These are phyloP conservation scores for Cyprinodon variegatus DNA, from an alignment of 2,113 vertebrate species.

Conservation along the genomic window DNA sequence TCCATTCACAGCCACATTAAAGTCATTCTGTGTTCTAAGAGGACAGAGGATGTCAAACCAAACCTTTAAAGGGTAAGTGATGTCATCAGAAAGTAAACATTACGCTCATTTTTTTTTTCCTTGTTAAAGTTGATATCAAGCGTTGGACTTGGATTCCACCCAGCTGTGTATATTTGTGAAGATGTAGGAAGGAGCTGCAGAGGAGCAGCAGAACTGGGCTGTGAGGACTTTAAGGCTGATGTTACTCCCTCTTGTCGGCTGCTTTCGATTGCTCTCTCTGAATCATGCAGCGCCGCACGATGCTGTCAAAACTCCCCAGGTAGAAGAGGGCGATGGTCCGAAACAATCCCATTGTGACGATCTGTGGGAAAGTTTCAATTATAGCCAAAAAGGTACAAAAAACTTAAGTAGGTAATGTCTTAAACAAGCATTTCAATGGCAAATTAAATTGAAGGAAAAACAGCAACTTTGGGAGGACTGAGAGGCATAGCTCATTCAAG, in stretches of 20 bases:
- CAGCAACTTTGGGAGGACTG: neutral
- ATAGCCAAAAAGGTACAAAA: neutral
- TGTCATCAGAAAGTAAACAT: conserved; percentile 51
- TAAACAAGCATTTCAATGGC: neutral
- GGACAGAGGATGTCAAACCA: conserved; percentile 19
- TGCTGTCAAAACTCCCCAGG: conserved; percentile 96
- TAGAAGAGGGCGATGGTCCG: conserved; percentile 93
- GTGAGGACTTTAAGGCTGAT: conserved; percentile 29
- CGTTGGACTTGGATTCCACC: conserved; percentile 23
- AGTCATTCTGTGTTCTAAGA: conserved; percentile 49
- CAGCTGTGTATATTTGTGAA: conserved; percentile 53
- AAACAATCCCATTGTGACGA: conserved; percentile 96
- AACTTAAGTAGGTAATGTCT: no score
- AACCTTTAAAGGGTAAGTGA: conserved; percentile 24
- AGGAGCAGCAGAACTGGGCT: neutral
- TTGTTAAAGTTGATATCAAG: conserved; percentile 28
- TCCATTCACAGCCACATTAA: conserved; percentile 41
- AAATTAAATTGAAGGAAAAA: neutral
- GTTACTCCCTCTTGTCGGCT: conserved; percentile 87
- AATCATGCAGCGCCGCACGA: conserved; percentile 96
- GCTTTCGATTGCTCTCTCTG: conserved; percentile 87
- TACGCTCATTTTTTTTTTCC: conserved; percentile 23
- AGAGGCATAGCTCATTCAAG: neutral
- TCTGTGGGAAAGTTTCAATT: conserved; percentile 72
- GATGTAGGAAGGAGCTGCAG: conserved; percentile 15